Evolutionary conservation across 2,888 invertebrate genomes (phyloP).

Genomic region (Synanthedon tipuliformis): DNA sequence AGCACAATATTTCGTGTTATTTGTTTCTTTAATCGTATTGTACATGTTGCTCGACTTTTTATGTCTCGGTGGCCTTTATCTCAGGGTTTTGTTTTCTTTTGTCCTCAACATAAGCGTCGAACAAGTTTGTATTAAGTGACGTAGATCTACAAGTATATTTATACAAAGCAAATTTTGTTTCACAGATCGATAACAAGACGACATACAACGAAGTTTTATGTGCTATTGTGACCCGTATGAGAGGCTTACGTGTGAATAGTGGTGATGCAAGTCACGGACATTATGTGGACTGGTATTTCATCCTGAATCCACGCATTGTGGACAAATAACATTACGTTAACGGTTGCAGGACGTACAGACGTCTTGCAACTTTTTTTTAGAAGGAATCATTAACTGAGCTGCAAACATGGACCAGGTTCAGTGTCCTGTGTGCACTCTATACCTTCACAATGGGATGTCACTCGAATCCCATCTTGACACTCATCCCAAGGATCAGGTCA

Average conservation of each 20-base stretch:
- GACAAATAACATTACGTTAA: conserved; percentile 17
- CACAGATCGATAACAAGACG: conserved; percentile 64
- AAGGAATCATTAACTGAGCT: neutral
- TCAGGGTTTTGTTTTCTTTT: conserved; percentile 67
- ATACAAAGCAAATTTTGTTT: conserved; percentile 49
- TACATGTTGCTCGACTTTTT: conserved; percentile 55
- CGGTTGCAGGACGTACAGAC: conserved; percentile 1
- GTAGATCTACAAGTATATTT: conserved; percentile 36
- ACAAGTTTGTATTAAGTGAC: conserved; percentile 46
- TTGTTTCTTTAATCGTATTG: conserved; percentile 33
- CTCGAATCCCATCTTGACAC: conserved; percentile 85
- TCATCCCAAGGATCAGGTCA: conserved; percentile 90
- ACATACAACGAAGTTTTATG: conserved; percentile 48
- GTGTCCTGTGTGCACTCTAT: conserved; percentile 89
- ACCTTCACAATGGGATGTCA: conserved; percentile 84
- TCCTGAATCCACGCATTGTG: conserved; percentile 38
- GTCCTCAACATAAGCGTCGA: conserved; percentile 52
- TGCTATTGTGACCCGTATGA: conserved; percentile 46
- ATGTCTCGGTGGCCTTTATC: conserved; percentile 69
- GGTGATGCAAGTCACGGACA: conserved; percentile 57
- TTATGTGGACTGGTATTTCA: conserved; percentile 35
- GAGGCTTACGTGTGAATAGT: conserved; percentile 47
- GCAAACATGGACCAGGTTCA: conserved; percentile 64
- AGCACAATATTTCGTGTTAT: conserved; percentile 22
- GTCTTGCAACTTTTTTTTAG: neutral